These are phyloP conservation scores for Drosophila paranaensis DNA, from an alignment of 2,888 invertebrate species.

Conservation along the genomic window DNA sequence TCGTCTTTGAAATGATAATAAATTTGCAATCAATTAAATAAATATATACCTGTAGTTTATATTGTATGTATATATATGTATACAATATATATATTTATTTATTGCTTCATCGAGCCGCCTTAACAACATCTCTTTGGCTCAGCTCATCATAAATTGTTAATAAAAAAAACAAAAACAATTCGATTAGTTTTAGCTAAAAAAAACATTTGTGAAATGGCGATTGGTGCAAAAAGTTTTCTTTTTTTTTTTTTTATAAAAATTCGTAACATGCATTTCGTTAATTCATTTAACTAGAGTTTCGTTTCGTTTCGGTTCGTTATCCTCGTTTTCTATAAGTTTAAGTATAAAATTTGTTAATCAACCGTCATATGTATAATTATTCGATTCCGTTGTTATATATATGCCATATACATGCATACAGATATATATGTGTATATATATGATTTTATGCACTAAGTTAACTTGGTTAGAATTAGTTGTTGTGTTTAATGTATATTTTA, in stretches of 20 bases:
- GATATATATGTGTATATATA: neutral
- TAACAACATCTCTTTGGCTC: slow-evolving; percentile 38
- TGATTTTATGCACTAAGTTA: slow-evolving; percentile 45
- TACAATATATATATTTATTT: slow-evolving; percentile 40
- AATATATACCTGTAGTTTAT: neutral
- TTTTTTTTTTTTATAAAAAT: slow-evolving; percentile 46
- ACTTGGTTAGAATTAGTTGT: slow-evolving; percentile 57
- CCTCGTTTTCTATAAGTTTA: slow-evolving; percentile 39
- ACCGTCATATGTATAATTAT: slow-evolving; percentile 54
- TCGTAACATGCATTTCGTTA: slow-evolving; percentile 59
- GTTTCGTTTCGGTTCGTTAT: neutral
- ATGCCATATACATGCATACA: no score
- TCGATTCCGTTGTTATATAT: slow-evolving; percentile 29
- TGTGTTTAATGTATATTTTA: slow-evolving; percentile 22
- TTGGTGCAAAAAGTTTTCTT: slow-evolving; percentile 50
- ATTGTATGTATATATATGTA: neutral
- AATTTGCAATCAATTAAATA: neutral
- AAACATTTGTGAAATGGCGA: slow-evolving; percentile 52
- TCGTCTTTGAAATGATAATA: neutral
- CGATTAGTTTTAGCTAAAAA: slow-evolving; percentile 56
- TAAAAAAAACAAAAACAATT: slow-evolving; percentile 23
- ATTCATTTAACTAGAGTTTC: slow-evolving; percentile 52
- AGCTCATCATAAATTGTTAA: slow-evolving; percentile 43
- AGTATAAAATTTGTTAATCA: slow-evolving; percentile 56
- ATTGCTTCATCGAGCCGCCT: slow-evolving; percentile 59